These are phyloP conservation scores for Metellina segmentata DNA, from an alignment of 2,888 invertebrate species.

Conservation along the genomic window DNA sequence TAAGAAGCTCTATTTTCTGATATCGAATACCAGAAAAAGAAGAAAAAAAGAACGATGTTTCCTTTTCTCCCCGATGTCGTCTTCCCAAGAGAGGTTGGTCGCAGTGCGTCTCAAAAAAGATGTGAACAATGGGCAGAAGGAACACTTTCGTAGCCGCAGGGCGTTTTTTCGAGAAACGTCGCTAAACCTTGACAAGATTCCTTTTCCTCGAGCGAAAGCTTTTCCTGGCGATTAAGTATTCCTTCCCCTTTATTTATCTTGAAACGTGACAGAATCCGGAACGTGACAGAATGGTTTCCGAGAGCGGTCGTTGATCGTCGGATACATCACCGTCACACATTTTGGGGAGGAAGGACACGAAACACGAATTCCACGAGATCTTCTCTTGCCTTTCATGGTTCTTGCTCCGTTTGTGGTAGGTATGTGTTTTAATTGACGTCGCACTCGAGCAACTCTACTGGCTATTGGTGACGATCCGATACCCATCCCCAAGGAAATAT, in stretches of 20 bases:
- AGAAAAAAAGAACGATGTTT: background rate
- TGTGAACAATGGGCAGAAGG: background rate
- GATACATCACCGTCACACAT: conserved; percentile 15
- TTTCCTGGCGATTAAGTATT: conserved; percentile 8
- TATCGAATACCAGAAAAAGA: background rate
- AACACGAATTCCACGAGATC: background rate
- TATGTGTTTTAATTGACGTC: too few relatives aligned
- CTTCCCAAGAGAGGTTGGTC: background rate
- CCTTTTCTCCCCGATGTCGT: too few relatives aligned
- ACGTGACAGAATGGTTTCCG: conserved; percentile 19
- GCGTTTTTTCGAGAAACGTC: conserved; percentile 33
- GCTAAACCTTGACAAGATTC: conserved; percentile 41
- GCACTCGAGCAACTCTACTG: too few relatives aligned
- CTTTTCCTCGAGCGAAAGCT: conserved; percentile 5
- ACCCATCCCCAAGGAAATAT: too few relatives aligned
- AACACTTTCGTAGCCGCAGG: background rate
- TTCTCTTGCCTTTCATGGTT: too few relatives aligned
- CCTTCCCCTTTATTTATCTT: conserved; percentile 5
- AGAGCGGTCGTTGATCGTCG: conserved; percentile 18
- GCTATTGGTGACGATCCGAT: too few relatives aligned
- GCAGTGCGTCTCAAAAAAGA: background rate
- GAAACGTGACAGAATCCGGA: conserved; percentile 19
- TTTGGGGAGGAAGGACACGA: background rate
- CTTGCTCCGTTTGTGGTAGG: too few relatives aligned
- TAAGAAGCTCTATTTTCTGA: background rate